Percentiles rank a stretch among this genome's conserved stretches.
Conservation (phyloP, 2,797 vertebrate genomes). For the Botia almorhae region DNA sequence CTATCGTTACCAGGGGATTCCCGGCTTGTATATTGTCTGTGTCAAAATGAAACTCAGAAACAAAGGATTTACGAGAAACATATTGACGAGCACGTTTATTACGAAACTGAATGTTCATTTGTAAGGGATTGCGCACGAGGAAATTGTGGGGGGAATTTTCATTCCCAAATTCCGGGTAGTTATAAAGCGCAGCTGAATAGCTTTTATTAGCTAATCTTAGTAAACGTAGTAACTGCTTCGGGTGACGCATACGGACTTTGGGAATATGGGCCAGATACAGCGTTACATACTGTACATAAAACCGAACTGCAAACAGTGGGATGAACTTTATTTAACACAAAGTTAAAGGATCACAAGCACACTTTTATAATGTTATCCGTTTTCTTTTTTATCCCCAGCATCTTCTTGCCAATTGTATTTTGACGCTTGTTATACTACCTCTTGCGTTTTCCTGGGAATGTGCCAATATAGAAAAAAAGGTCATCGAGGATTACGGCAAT, state of each 20-base stretch:
- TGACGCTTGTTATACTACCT: slow-evolving; percentile 76
- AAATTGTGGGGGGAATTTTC: background rate
- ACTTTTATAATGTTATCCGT: background rate
- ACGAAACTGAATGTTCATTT: slow-evolving; percentile 53
- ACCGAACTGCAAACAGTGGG: background rate
- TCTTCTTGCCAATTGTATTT: slow-evolving; percentile 75
- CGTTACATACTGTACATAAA: too few species aligned
- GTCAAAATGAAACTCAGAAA: slow-evolving; percentile 57
- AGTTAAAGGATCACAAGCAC: background rate
- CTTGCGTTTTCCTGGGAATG: slow-evolving; percentile 69
- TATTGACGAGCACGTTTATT: slow-evolving; percentile 47
- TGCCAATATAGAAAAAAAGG: background rate
- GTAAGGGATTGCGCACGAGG: background rate
- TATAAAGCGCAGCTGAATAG: background rate
- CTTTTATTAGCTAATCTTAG: background rate
- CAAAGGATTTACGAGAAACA: slow-evolving; percentile 56
- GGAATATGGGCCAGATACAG: background rate
- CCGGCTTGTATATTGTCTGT: slow-evolving; percentile 51
- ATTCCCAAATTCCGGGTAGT: background rate
- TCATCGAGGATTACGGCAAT: slow-evolving; percentile 50
- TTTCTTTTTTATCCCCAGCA: slow-evolving; percentile 64
- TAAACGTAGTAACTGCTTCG: background rate
- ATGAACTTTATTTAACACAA: background rate
- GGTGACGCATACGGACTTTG: background rate
- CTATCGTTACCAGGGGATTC: slow-evolving; percentile 45